Conservation (phyloP, 2,888 invertebrate species). For the Platerodrilus igneus region DNA sequence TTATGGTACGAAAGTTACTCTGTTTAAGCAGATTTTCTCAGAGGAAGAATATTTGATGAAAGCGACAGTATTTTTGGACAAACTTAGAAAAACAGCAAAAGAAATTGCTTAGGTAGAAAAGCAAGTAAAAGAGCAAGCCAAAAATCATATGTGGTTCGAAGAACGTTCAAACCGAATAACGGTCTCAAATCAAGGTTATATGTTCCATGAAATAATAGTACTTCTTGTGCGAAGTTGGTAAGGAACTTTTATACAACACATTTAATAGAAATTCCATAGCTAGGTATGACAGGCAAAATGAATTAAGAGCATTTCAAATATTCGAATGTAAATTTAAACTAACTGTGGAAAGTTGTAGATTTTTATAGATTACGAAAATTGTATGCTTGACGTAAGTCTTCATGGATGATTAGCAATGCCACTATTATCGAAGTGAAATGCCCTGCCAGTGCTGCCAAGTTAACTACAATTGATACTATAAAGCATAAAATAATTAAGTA, state of each 20-base stretch:
- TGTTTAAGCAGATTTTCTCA: not conserved
- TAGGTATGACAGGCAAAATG: too few relatives aligned
- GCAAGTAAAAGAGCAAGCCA: constrained; percentile 27
- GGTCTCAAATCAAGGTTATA: constrained; percentile 33
- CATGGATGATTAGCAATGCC: too few relatives aligned
- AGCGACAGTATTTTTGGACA: constrained; percentile 14
- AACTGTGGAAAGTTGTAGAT: too few relatives aligned
- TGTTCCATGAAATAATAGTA: constrained; percentile 19
- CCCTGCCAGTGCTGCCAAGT: too few relatives aligned
- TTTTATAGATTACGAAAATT: too few relatives aligned
- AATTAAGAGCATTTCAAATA: too few relatives aligned
- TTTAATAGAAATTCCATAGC: constrained; percentile 2
- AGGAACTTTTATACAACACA: constrained; percentile 12
- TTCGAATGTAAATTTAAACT: too few relatives aligned
- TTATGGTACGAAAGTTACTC: constrained; percentile 5
- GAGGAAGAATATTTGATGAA: constrained; percentile 5
- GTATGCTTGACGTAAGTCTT: too few relatives aligned
- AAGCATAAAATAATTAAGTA: too few relatives aligned
- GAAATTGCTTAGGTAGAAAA: constrained; percentile 17
- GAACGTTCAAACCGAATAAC: constrained; percentile 35
- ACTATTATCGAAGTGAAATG: too few relatives aligned
- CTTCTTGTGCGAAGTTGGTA: constrained; percentile 13
- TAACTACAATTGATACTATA: too few relatives aligned
- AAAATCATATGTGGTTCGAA: constrained; percentile 30
- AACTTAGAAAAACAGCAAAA: constrained; percentile 11